A percentile compares a stretch with the other conserved stretches of the same genome.
Evolutionary conservation across 1,140 invertebrate genomes (phyloP).

Genomic region (Pinna nobilis): DNA sequence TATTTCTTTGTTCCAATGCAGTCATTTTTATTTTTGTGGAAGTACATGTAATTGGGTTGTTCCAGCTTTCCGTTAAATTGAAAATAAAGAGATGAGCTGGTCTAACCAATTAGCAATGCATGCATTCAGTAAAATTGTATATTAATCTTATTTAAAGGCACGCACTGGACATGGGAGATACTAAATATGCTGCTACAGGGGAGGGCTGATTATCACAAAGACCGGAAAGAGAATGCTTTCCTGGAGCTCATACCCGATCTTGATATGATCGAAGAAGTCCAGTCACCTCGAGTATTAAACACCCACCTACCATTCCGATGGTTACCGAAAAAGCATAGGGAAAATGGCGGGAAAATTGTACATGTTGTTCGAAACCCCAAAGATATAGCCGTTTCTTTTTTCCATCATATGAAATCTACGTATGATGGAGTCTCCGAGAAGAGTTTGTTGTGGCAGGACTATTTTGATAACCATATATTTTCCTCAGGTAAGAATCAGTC

Average conservation of each 20-base stretch:
- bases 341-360: conserved; percentile 30
- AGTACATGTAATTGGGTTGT: no score
- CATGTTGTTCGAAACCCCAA: conserved; percentile 49
- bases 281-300: conserved; percentile 43
- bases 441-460: not conserved
- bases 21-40: no score
- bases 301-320: conserved; percentile 36
- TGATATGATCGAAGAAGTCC: conserved; percentile 15
- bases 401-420: conserved; percentile 8
- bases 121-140: not conserved
- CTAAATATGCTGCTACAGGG: conserved; percentile 25
- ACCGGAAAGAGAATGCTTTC: conserved; percentile 37
- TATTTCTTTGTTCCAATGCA: no score
- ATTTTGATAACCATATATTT: not conserved
- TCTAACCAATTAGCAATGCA: no score
- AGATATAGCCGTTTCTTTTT: conserved; percentile 41
- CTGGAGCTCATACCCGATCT: conserved; percentile 33
- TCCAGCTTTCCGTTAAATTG: no score
- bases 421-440: not conserved
- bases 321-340: conserved; percentile 18
- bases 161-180: conserved; percentile 29
- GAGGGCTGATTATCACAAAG: conserved; percentile 13
- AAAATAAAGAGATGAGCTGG: no score
- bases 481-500: not conserved
- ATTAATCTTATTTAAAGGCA: conserved; percentile 1